Base-by-base conservation (phyloP, 2,797 vertebrate genomes). In the Pitangus sulphuratus region DNA sequence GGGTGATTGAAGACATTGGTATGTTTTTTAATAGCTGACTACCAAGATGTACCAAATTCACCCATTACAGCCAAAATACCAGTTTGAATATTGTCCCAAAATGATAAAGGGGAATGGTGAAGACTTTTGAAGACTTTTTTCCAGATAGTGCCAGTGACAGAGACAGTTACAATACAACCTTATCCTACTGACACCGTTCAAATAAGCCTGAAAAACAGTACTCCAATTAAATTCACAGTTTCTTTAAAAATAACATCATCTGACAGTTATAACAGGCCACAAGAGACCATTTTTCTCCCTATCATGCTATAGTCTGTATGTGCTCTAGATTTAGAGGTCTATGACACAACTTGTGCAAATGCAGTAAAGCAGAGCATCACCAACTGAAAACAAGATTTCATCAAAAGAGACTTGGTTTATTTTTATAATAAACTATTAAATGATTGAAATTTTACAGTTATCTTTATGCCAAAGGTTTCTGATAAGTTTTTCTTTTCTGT, bases 391-490 rank as follows among this genome's bases (percentile, higher is more conserved):
- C 24, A 53, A 79, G 54, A 80, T 30, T 91, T 95, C 58, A 84
- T 90, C 68, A 71, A 58, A 65, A 93, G 8, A 79, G 17, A 24
- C 22, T 82, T 42, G 22, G 54, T 97, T 97, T 95, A 72, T 56
- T 90, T 71, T 89, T 85, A 84, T 56, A 65, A 90, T 81, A 95
- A 96, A 81, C 31, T 78, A 89, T 71, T 74, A 94, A 93, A 72
- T 72, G 14, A 90, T 75, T 94, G 77, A 92, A 95, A 87, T 93
- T 88, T 96, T 76, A 80, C 30, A 33, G 31, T 89, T 89, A 87
- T 70, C 45, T 97, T 95, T 83, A 91, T 77, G 50, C 90, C 92
- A 50, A 79, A 97, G 82, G 24, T 88, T 97, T 96, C 61, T 47
- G 13, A 87, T 82, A 28, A 2, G 44, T 21, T 87, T 95, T 72